These are phyloP conservation scores for Apamea crenata DNA, from an alignment of 2,888 invertebrate genomes.

Conservation along the genomic window DNA sequence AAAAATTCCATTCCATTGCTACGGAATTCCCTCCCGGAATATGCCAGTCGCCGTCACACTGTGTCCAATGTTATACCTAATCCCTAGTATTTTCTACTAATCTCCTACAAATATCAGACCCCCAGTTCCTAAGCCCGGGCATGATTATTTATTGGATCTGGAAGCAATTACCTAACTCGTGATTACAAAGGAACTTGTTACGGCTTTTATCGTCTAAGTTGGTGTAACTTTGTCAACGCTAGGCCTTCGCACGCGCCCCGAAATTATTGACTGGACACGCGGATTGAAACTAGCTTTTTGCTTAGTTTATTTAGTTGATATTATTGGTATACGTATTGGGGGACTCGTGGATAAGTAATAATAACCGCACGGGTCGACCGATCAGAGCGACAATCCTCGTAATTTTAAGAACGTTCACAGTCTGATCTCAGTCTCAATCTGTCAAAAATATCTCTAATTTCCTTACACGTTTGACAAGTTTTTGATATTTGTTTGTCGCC, in stretches of 20 bases:
- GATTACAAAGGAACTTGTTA: constrained; percentile 58
- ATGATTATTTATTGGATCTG: constrained; percentile 60
- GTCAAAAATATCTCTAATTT: too few relatives aligned
- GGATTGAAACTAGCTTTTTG: background rate
- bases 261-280: constrained; percentile 43
- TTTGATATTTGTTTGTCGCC: too few relatives aligned
- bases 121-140: constrained; percentile 13
- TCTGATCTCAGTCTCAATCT: too few relatives aligned
- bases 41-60: background rate
- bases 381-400: too few relatives aligned
- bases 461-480: too few relatives aligned
- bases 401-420: too few relatives aligned
- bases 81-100: constrained; percentile 27
- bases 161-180: constrained; percentile 60
- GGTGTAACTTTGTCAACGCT: constrained; percentile 49
- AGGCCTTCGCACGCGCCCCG: constrained; percentile 10
- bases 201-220: constrained; percentile 56
- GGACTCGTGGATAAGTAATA: too few relatives aligned
- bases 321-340: background rate
- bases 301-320: background rate
- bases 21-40: background rate
- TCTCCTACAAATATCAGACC: constrained; percentile 40
- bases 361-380: too few relatives aligned
- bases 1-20: background rate
- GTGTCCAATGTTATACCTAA: background rate